Conservation (phyloP, 30 jellyfish, hydroid and myxozoan genomes). For the Calvadosia cruxmelitensis region DNA sequence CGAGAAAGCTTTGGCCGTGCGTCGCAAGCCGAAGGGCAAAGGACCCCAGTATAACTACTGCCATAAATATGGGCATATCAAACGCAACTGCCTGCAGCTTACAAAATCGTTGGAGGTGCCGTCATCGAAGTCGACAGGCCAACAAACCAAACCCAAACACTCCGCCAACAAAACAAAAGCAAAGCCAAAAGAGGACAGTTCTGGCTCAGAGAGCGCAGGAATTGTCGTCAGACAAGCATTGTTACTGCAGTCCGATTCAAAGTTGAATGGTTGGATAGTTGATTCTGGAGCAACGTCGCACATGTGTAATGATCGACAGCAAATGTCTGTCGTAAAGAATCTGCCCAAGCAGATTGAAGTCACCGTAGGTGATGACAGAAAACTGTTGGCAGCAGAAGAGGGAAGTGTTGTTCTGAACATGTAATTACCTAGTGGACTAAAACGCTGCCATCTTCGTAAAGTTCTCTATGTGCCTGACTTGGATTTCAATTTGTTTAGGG, state of each 20-base stretch:
- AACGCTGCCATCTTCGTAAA: too few species aligned
- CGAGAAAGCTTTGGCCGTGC: neutral
- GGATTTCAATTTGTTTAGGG: too few species aligned
- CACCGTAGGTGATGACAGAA: too few species aligned
- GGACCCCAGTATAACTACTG: slow-evolving; percentile 10
- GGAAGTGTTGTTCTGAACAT: slow-evolving; percentile 10
- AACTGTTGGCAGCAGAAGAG: slow-evolving; percentile 7
- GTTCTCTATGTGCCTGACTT: too few species aligned
- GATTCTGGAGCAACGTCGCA: slow-evolving; percentile 46
- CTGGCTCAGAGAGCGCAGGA: slow-evolving; percentile 7
- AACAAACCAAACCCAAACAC: too few species aligned
- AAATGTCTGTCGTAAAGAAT: too few species aligned
- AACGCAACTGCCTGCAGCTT: slow-evolving; percentile 11
- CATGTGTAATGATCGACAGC: slow-evolving; percentile 35
- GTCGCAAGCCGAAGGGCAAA: neutral
- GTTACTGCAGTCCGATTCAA: neutral
- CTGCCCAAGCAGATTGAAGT: too few species aligned
- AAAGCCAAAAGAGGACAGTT: slow-evolving; percentile 9
- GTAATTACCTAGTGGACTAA: slow-evolving; percentile 17
- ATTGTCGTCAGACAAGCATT: slow-evolving; percentile 5
- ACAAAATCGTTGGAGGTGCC: neutral
- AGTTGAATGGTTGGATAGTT: slow-evolving; percentile 24
- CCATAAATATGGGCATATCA: slow-evolving; percentile 35
- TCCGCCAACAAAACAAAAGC: neutral
- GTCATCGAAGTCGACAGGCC: too few species aligned